These are phyloP conservation scores for Hydractinia echinata DNA, from an alignment of 30 jellyfish, hydroid and myxozoan genomes.

Conservation along the genomic window DNA sequence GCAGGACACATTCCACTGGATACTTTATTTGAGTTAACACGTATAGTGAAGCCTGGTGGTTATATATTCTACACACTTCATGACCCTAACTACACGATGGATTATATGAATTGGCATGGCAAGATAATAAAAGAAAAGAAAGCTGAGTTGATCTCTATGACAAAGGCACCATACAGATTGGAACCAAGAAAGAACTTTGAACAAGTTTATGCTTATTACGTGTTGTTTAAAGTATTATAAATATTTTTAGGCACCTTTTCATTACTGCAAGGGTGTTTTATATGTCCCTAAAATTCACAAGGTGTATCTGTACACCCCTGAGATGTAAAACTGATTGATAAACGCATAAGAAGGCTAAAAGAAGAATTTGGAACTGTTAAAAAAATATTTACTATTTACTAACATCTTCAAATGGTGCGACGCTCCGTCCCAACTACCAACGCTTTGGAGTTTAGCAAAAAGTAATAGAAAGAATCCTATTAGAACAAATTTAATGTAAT, in stretches of 20 bases:
- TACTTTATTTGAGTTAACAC: not conserved
- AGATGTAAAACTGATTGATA: no score
- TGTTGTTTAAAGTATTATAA: not conserved
- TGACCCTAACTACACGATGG: constrained; percentile 31
- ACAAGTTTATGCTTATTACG: constrained; percentile 1
- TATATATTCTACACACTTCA: constrained; percentile 20
- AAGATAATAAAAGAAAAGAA: constrained; percentile 13
- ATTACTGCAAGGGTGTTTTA: no score
- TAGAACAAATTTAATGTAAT: no score
- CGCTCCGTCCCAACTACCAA: no score
- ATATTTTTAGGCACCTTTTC: not conserved
- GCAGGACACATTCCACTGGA: constrained; percentile 20
- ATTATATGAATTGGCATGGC: constrained; percentile 5
- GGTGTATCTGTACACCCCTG: no score
- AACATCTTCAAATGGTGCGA: no score
- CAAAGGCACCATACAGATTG: not conserved
- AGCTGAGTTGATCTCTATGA: constrained; percentile 26
- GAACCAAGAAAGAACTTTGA: constrained; percentile 6
- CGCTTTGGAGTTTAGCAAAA: no score
- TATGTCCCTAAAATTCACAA: no score
- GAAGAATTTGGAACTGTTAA: no score
- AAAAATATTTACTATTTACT: no score
- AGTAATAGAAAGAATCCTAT: no score
- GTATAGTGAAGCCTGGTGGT: constrained; percentile 39
- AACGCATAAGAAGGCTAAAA: no score